Conservation (phyloP, 1,140 invertebrate genomes). For the Drosophila nasuta region DNA sequence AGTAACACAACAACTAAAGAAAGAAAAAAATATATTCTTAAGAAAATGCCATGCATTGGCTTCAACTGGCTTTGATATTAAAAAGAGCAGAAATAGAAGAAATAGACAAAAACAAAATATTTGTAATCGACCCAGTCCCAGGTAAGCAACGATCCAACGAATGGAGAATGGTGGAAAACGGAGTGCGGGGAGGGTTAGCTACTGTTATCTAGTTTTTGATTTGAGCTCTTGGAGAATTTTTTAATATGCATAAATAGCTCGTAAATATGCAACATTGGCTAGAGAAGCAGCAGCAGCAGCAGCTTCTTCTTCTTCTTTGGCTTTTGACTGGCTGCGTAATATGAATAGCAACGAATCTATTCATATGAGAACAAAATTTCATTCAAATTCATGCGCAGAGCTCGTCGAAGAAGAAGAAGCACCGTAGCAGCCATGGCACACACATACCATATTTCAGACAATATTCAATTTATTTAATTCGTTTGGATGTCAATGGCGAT, state of each 20-base stretch:
- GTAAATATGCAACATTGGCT: conserved; percentile 78
- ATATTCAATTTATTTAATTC: conserved; percentile 80
- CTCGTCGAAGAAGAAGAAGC: conserved; percentile 3
- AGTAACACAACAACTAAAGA: conserved; percentile 3
- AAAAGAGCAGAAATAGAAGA: conserved; percentile 35
- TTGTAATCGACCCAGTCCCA: conserved; percentile 36
- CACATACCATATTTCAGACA: conserved; percentile 46
- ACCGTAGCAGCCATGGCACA: conserved; percentile 1
- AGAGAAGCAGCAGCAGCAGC: conserved; percentile 10
- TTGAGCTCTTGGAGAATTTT: conserved; percentile 72
- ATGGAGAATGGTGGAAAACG: not conserved
- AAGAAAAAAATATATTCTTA: conserved; percentile 10
- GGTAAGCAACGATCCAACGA: conserved; percentile 42
- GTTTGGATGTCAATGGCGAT: conserved; percentile 74
- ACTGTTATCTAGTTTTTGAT: conserved; percentile 81
- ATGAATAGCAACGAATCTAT: conserved; percentile 52
- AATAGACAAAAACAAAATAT: conserved; percentile 34
- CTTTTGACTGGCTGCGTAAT: conserved; percentile 21
- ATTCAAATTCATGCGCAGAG: conserved; percentile 58
- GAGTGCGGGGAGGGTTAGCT: conserved; percentile 42
- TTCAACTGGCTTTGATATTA: conserved; percentile 51
- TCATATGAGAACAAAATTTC: conserved; percentile 66
- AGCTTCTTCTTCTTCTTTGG: not conserved
- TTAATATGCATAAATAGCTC: conserved; percentile 83
- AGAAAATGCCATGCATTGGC: conserved; percentile 25